Conservation (phyloP, 2,797 vertebrate species). For the Eutrigla gurnardus region DNA sequence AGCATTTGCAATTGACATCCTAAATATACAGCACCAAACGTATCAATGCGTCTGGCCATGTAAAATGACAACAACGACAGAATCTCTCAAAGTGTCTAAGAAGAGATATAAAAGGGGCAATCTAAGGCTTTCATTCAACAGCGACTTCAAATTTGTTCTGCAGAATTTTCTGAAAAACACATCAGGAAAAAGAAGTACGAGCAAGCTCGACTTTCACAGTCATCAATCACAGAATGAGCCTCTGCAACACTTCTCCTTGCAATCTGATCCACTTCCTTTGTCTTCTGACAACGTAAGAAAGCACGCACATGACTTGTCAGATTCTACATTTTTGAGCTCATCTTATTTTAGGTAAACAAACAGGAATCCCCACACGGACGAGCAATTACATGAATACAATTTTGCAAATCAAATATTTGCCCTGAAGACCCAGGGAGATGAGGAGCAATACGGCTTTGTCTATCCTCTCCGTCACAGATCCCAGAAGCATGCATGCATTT, state of each 20-base stretch:
- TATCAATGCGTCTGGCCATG: background rate
- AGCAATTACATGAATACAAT: conserved; percentile 23
- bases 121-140: background rate
- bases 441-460: conserved; percentile 9
- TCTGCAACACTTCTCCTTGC: conserved; percentile 26
- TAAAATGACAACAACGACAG: background rate
- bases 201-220: conserved; percentile 14
- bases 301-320: background rate
- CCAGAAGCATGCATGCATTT: conserved; percentile 20
- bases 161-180: background rate
- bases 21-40: background rate
- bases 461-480: conserved; percentile 21
- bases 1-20: background rate
- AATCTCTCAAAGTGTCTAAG: background rate
- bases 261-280: conserved; percentile 32
- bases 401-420: conserved; percentile 24
- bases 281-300: conserved; percentile 33
- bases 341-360: conserved; percentile 39
- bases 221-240: conserved; percentile 18
- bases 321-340: conserved; percentile 5
- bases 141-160: background rate
- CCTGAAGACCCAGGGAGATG: conserved; percentile 12
- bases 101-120: background rate
- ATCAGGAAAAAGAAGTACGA: background rate
- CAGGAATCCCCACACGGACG: conserved; percentile 22